Evolutionary conservation across 1,140 invertebrate species (phyloP), one percentile per base, ranked within the genome.

Genomic region (Zaprionus africanus): DNA sequence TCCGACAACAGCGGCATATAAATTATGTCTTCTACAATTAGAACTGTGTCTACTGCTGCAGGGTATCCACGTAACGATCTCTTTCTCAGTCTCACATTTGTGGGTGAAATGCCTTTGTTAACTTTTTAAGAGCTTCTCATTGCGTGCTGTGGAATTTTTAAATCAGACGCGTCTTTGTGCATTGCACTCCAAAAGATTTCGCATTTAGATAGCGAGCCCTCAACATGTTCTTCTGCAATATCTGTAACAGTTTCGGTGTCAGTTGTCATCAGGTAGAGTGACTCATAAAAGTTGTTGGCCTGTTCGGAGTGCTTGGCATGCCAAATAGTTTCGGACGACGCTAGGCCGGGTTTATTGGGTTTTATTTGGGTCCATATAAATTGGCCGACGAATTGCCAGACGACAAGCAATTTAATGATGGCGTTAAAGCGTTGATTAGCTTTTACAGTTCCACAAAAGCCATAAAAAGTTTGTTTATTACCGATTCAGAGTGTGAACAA

Each of bases 141-240:
- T 12, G 58, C 38, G 57, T 7, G 26, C 36, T 28, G 43, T 83
- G 73, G 83, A 83, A 84, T 87, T 84, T 87, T 87, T 81, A 87
- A 81, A 72, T 34, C 31, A 81, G 84, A 58, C 57, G 56, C 53
- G 41, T 83, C 58, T 62, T 62, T 58, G 36, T 69, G 46, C 34
- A 75, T 26, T 85, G 84, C 81, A 78, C 34, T 78, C 43, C 9
- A 41, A 31, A 13, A 90, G 84, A 84, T 87, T 88, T 76, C 61
- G 31, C 36, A 61, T 77, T 77, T 61, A 77, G 74, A 77, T 77
- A 57, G 24, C 5, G 13, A 3, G 36, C 12, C 24, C 19, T 1
- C 26, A 31, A 62, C n/a, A 22, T 57, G 46, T 64, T 58, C 64
- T 63, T 61, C 38, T 12, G 60, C 58, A 69, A 58, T 72, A 65